phyloP scores from a whole-genome alignment of 1,140 invertebrate genomes.

The Drosophila prosaltans region DNA sequence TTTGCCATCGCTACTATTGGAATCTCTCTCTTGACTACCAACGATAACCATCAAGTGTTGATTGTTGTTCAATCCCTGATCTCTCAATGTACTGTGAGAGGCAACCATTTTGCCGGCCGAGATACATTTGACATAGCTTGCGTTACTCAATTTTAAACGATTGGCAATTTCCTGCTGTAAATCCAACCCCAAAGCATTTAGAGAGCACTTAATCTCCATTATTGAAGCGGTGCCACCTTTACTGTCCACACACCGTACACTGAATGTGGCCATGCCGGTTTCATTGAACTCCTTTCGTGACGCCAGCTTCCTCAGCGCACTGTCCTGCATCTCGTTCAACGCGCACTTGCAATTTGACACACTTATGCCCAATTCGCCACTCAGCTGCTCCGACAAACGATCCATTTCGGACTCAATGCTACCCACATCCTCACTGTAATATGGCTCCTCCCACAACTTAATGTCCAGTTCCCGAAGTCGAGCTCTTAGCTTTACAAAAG shows the following conservation, averaged over 20 bases:
- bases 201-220: slow-evolving; percentile 59
- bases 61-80: slow-evolving; percentile 87
- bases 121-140: slow-evolving; percentile 86
- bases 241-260: slow-evolving; percentile 65
- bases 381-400: slow-evolving; percentile 85
- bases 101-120: slow-evolving; percentile 86
- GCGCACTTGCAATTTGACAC: slow-evolving; percentile 84
- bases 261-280: slow-evolving; percentile 84
- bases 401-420: slow-evolving; percentile 82
- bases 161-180: slow-evolving; percentile 85
- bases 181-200: slow-evolving; percentile 83
- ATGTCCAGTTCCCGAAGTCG: slow-evolving; percentile 74
- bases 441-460: slow-evolving; percentile 89
- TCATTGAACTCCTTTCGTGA: slow-evolving; percentile 86
- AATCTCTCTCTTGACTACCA: slow-evolving; percentile 36
- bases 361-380: slow-evolving; percentile 84
- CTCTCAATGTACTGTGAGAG: slow-evolving; percentile 83
- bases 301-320: slow-evolving; percentile 87
- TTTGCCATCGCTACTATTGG: slow-evolving; percentile 24
- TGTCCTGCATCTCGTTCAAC: slow-evolving; percentile 86
- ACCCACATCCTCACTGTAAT: slow-evolving; percentile 84
- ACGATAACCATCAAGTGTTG: slow-evolving; percentile 87
- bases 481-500: slow-evolving; percentile 43
- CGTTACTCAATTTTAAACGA: slow-evolving; percentile 71
- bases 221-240: slow-evolving; percentile 49